These are phyloP conservation scores for Ptychadena robeensis DNA, from an alignment of 2,797 vertebrate genomes.

Conservation along the genomic window DNA sequence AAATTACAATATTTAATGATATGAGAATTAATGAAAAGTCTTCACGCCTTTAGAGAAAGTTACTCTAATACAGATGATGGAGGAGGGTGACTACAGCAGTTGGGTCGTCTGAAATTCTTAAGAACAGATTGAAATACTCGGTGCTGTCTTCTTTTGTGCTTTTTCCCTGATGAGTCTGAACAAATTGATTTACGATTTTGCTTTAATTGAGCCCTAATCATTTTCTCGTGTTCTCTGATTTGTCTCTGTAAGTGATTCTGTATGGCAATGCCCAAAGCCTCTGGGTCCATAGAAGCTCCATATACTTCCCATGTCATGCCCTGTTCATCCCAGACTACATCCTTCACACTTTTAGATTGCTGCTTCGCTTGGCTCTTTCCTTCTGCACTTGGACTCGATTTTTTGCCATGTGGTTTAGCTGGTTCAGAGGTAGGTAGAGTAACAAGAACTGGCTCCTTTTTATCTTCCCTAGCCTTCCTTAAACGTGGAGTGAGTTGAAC, in stretches of 20 bases:
- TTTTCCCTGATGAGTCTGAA: conserved; percentile 78
- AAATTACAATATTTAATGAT: conserved; percentile 5
- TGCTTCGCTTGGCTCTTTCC: conserved; percentile 70
- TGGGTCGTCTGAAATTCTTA: conserved; percentile 91
- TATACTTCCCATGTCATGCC: conserved; percentile 99
- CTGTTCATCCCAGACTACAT: conserved; percentile 97
- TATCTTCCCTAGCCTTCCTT: conserved; percentile 66
- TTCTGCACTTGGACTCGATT: conserved; percentile 69
- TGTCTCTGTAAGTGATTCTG: conserved; percentile 97
- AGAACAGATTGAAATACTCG: conserved; percentile 91
- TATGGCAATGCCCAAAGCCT: conserved; percentile 94
- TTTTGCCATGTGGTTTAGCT: conserved; percentile 64
- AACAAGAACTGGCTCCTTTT: conserved; percentile 62
- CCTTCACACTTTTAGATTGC: conserved; percentile 79
- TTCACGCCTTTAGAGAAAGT: conserved; percentile 53
- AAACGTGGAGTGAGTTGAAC: conserved; percentile 51
- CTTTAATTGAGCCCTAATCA: conserved; percentile 77
- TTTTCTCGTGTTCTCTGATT: conserved; percentile 93
- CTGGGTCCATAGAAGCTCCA: conserved; percentile 91
- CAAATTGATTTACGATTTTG: conserved; percentile 87
- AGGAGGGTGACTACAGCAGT: conserved; percentile 88
- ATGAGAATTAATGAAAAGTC: not conserved
- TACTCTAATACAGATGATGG: conserved; percentile 90
- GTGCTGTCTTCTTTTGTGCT: conserved; percentile 89
- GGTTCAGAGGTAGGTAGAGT: conserved; percentile 65